These are phyloP conservation scores for Rallus crepitans DNA, from an alignment of 2,797 vertebrate genomes.

Conservation along the genomic window DNA sequence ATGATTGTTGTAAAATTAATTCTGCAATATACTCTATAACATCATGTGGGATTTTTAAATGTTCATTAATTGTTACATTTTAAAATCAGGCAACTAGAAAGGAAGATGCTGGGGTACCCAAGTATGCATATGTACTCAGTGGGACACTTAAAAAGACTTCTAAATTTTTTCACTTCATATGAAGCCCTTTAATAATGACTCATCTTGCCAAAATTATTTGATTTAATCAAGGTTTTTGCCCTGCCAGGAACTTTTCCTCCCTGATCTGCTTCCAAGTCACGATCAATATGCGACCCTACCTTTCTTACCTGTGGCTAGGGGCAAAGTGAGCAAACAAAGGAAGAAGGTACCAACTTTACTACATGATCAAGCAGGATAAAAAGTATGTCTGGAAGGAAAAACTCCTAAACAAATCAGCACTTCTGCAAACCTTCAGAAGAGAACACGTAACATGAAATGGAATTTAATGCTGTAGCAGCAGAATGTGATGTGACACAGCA, in stretches of 20 bases:
- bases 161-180: background rate
- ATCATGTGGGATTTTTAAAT: background rate
- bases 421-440: background rate
- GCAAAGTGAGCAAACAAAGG: background rate
- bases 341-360: background rate
- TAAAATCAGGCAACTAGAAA: background rate
- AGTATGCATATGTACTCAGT: background rate
- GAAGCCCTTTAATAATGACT: background rate
- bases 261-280: background rate
- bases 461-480: background rate
- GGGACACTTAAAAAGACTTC: background rate
- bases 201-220: background rate
- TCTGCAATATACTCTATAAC: background rate
- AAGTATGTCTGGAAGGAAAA: background rate
- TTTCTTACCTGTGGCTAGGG: background rate
- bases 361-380: background rate
- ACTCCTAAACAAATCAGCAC: background rate
- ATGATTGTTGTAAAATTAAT: constrained; percentile 16
- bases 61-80: background rate
- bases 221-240: background rate
- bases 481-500: background rate
- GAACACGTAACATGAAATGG: background rate
- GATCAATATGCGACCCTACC: background rate
- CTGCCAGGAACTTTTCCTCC: background rate
- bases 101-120: background rate